Conservation (phyloP, 2,888 invertebrate species). For the Philopedon plagiatum region DNA sequence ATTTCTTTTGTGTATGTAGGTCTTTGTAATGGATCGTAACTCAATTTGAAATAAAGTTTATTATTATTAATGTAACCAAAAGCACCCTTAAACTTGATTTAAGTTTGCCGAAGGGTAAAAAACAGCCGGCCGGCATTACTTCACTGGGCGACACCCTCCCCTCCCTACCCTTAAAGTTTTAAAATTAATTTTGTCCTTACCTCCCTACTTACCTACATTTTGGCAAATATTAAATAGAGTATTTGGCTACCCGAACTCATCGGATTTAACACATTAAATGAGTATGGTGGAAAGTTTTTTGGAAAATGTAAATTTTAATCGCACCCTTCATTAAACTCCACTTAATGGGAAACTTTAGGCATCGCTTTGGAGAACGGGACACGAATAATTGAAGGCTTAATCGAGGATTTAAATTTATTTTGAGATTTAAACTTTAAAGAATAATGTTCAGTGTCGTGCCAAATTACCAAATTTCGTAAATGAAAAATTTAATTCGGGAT, state of each 20-base stretch:
- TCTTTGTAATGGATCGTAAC: no score
- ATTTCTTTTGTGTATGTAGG: no score
- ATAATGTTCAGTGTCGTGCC: background rate
- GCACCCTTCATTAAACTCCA: slow-evolving; percentile 17
- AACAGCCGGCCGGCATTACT: no score
- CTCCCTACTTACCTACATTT: background rate
- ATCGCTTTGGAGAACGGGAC: background rate
- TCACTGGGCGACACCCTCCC: no score
- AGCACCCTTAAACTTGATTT: no score
- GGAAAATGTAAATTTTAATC: slow-evolving; percentile 14
- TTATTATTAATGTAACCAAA: no score
- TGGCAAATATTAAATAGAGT: background rate
- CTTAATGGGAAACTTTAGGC: slow-evolving; percentile 19
- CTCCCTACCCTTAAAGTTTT: no score
- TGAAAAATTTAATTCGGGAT: background rate
- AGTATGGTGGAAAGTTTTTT: slow-evolving; percentile 2
- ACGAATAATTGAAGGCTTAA: slow-evolving; percentile 14
- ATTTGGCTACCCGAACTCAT: background rate
- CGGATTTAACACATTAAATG: slow-evolving; percentile 12
- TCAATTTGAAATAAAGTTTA: no score
- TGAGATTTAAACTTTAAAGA: slow-evolving; percentile 2
- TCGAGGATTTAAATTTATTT: slow-evolving; percentile 11
- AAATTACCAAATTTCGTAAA: no score
- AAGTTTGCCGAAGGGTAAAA: no score
- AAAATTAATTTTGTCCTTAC: background rate